Evolutionary conservation across 2,113 vertebrate species (phyloP).

Genomic region (Leptosomus discolor): DNA sequence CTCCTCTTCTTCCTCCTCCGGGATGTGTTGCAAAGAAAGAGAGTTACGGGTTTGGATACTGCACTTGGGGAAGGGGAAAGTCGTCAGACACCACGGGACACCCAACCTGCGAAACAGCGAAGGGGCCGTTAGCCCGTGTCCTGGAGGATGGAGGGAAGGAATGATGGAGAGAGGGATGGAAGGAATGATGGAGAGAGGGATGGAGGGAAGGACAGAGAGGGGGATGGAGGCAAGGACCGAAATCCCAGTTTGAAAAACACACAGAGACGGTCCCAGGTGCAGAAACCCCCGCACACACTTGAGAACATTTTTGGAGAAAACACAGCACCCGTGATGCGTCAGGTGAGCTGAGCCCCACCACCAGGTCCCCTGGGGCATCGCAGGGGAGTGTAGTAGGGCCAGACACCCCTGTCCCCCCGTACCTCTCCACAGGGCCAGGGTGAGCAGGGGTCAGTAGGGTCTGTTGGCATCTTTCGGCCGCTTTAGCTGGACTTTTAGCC

Average conservation of each 20-base stretch:
- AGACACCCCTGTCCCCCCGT: neutral
- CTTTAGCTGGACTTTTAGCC: constrained; percentile 98
- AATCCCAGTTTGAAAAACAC: neutral
- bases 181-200: accelerated
- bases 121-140: neutral
- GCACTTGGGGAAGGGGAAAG: constrained; percentile 68
- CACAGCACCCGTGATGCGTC: accelerated
- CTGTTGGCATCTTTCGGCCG: constrained; percentile 97
- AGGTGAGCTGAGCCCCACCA: accelerated
- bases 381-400: neutral
- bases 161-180: neutral
- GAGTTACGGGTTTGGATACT: constrained; percentile 72
- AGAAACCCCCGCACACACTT: neutral
- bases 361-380: accelerated
- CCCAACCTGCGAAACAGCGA: constrained; percentile 54
- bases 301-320: accelerated
- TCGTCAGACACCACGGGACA: constrained; percentile 38
- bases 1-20: constrained; percentile 14
- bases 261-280: neutral
- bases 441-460: constrained; percentile 89
- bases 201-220: too few relatives aligned
- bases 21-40: constrained; percentile 71
- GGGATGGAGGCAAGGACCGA: too few relatives aligned
- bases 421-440: constrained; percentile 79
- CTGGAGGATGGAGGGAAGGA: neutral